Base-by-base conservation (phyloP, 2,113 vertebrate genomes). In the Cheilinus undulatus region DNA sequence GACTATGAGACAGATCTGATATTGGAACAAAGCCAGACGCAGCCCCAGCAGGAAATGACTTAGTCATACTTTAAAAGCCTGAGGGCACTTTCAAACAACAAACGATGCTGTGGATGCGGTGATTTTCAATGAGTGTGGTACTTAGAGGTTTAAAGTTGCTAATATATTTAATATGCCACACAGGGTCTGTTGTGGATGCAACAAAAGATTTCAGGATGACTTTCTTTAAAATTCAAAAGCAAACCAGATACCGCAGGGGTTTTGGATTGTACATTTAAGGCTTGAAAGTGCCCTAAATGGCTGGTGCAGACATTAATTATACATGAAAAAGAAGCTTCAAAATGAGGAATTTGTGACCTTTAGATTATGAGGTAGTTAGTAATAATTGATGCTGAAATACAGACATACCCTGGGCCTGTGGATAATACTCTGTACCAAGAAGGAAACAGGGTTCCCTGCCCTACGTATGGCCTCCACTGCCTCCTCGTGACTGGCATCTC, bases 401-500 rank as follows among this genome's bases (percentile, higher is more conserved):
- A 8, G 45, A 91, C 96, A 96, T 93, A 99, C 98, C 94, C 95
- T 94, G 65, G 95, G 91, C 92, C 92, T 96, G 93, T 93, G 95
- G 92, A 97, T 88, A 85, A 98, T 95, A 91, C 97, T 98, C 93
- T 99, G 98, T 73, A 99, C 97, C 92, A 97, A 84, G 91, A 99
- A 99, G 83, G 96, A 90, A 74, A 99, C 97, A 8, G 97, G 96
- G 88, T 96, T 98, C 71, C 96, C 97, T 82, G 96, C 98, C 88
- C 92, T 96, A 85, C 97, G 96, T 91, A 99, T 99, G 90, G 96
- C 97, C 92, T 99, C 97, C 89, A 99, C 97, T 48, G 97, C 98
- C 93, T 99, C 96, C 78, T 99, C 97, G 0, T 99, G 98, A 90
- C 96, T 99, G 57, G 97, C 97, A 79, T 99, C 98, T 92, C 96